These are phyloP conservation scores for Riptortus pedestris DNA, from an alignment of 1,140 invertebrate species.

Conservation along the genomic window DNA sequence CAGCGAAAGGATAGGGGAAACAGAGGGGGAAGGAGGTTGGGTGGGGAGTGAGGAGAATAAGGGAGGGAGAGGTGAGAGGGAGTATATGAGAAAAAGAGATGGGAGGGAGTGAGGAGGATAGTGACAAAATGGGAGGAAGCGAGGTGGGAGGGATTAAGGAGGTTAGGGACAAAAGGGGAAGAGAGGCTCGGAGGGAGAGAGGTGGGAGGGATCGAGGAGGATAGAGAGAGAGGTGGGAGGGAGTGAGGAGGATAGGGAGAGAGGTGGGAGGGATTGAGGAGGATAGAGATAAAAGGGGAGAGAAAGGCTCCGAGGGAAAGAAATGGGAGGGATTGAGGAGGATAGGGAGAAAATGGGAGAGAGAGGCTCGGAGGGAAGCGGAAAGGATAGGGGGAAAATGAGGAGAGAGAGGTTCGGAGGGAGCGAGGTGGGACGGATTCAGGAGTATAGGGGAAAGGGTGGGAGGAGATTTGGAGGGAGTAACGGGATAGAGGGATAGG, in stretches of 20 bases:
- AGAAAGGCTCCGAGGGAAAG: background rate
- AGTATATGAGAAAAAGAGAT: too few relatives aligned
- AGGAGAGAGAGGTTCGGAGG: too few relatives aligned
- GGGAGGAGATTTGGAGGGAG: too few relatives aligned
- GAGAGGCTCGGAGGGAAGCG: slow-evolving; percentile 8
- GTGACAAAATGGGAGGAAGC: too few relatives aligned
- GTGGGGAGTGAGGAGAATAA: too few relatives aligned
- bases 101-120: background rate
- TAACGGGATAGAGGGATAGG: too few relatives aligned
- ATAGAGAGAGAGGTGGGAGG: background rate
- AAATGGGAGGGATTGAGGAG: background rate
- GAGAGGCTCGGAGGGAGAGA: background rate
- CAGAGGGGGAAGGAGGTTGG: background rate
- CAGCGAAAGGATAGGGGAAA: too few relatives aligned
- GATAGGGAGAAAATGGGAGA: slow-evolving; percentile 2
- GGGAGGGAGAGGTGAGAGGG: too few relatives aligned
- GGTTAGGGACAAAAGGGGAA: slow-evolving; percentile 3
- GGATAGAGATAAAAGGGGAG: background rate
- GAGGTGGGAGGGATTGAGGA: background rate
- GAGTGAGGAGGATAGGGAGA: background rate
- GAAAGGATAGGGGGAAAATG: slow-evolving; percentile 9
- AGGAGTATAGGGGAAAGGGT: too few relatives aligned
- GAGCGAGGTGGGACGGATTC: too few relatives aligned
- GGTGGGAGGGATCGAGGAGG: background rate
- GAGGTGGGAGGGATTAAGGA: too few relatives aligned